These are phyloP conservation scores for Chiridota heheva DNA, from an alignment of 35 echinoderm and acorn worm genomes.

Conservation along the genomic window DNA sequence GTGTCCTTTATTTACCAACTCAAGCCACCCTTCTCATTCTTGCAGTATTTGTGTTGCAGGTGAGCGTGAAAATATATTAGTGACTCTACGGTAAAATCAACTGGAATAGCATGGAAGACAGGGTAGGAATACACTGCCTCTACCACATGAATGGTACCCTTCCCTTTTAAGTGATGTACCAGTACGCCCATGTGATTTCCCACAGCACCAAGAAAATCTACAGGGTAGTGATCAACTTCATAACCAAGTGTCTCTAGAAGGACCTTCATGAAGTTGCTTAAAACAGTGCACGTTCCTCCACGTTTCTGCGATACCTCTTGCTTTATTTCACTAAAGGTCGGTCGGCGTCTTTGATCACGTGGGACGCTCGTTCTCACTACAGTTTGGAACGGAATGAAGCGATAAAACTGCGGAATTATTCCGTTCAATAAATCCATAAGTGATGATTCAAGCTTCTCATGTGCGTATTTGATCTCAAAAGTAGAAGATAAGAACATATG, in stretches of 20 bases:
- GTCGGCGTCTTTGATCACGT: no score
- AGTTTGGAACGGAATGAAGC: no score
- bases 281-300: not conserved
- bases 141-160: slow-evolving; percentile 14
- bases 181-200: slow-evolving; percentile 11
- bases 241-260: slow-evolving; percentile 42
- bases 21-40: no score
- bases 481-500: no score
- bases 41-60: slow-evolving; percentile 17
- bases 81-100: slow-evolving; percentile 35
- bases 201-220: not conserved
- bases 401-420: no score
- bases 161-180: slow-evolving; percentile 16
- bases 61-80: slow-evolving; percentile 2
- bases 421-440: no score
- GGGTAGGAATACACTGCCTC: slow-evolving; percentile 36
- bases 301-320: not conserved
- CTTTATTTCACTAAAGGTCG: no score
- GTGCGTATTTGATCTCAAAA: no score
- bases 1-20: no score
- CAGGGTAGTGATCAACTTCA: not conserved
- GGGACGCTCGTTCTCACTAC: no score
- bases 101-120: slow-evolving; percentile 9
- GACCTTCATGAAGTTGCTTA: not conserved
- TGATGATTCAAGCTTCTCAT: no score